Percentiles rank a stretch among this genome's conserved stretches.
These are phyloP conservation scores for Parasteatoda tepidariorum DNA, from an alignment of 1,140 invertebrate genomes.

Conservation along the genomic window DNA sequence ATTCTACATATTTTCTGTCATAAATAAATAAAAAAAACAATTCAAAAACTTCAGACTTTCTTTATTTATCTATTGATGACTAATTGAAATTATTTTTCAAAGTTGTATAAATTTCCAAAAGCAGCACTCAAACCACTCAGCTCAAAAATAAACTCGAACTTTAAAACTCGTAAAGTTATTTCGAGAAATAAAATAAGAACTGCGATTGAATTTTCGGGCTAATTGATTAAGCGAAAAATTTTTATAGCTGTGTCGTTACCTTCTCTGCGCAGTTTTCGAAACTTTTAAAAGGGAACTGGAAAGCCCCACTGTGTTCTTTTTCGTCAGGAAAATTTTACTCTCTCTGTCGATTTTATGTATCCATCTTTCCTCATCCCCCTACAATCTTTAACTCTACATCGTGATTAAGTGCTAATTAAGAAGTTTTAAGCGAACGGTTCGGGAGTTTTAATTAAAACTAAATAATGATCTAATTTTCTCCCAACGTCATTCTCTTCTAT, in stretches of 20 bases:
- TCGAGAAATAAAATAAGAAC: not conserved
- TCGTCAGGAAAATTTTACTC: slow-evolving; percentile 2
- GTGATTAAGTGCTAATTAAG: slow-evolving; percentile 60
- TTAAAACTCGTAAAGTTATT: not conserved
- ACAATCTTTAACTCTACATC: slow-evolving; percentile 15
- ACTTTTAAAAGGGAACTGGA: slow-evolving; percentile 44
- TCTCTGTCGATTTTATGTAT: not conserved
- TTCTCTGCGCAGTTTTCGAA: not conserved
- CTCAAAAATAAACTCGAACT: too few relatives aligned
- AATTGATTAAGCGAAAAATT: slow-evolving; percentile 9
- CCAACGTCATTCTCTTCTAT: slow-evolving; percentile 34
- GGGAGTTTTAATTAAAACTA: slow-evolving; percentile 59
- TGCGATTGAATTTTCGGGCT: not conserved
- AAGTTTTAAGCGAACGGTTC: slow-evolving; percentile 45
- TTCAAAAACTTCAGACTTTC: too few relatives aligned
- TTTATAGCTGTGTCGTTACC: slow-evolving; percentile 16
- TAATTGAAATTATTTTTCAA: too few relatives aligned
- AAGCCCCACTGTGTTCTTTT: not conserved
- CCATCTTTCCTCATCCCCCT: not conserved
- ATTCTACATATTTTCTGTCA: too few relatives aligned
- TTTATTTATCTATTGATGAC: too few relatives aligned
- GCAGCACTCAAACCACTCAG: too few relatives aligned
- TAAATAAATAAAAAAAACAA: too few relatives aligned
- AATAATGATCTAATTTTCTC: slow-evolving; percentile 61
- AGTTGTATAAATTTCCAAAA: too few relatives aligned